Conservation (phyloP, 2,113 vertebrate genomes). For the Synodontis membranacea region DNA sequence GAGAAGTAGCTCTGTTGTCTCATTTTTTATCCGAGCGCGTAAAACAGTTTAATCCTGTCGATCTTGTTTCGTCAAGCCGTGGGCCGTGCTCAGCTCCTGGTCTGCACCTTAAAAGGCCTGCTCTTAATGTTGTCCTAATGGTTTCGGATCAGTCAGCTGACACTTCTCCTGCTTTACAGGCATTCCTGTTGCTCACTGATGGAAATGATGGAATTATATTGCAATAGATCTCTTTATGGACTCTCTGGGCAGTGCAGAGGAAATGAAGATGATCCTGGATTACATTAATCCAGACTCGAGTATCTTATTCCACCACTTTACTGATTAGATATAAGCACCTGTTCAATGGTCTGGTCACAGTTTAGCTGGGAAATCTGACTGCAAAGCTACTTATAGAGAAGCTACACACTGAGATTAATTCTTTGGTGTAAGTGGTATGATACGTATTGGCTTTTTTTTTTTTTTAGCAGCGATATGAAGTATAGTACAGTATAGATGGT, state of each 20-base stretch:
- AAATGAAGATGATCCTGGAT: constrained; percentile 49
- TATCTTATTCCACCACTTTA: constrained; percentile 49
- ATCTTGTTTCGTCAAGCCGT: not conserved
- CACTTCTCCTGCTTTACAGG: constrained; percentile 20
- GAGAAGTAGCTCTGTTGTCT: not conserved
- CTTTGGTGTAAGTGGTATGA: constrained; percentile 13
- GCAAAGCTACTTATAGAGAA: constrained; percentile 34
- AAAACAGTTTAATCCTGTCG: not conserved
- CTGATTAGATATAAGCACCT: constrained; percentile 45
- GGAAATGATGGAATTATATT: constrained; percentile 40
- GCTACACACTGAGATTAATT: constrained; percentile 24
- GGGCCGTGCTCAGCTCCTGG: not conserved
- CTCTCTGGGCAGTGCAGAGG: constrained; percentile 41
- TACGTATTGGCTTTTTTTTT: not conserved
- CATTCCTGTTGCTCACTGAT: constrained; percentile 22
- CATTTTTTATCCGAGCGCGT: not conserved
- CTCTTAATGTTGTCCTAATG: constrained; percentile 18
- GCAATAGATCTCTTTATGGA: constrained; percentile 49
- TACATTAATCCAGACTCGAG: constrained; percentile 49
- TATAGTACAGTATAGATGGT: not conserved
- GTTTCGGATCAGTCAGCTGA: constrained; percentile 10
- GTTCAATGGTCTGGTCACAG: constrained; percentile 41
- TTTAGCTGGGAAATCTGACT: constrained; percentile 45
- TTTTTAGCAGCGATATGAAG: not conserved
- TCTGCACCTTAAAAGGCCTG: not conserved